Base-by-base conservation (phyloP, 37 sponge, comb jelly and placozoan genomes). In the Beroe forskalii region DNA sequence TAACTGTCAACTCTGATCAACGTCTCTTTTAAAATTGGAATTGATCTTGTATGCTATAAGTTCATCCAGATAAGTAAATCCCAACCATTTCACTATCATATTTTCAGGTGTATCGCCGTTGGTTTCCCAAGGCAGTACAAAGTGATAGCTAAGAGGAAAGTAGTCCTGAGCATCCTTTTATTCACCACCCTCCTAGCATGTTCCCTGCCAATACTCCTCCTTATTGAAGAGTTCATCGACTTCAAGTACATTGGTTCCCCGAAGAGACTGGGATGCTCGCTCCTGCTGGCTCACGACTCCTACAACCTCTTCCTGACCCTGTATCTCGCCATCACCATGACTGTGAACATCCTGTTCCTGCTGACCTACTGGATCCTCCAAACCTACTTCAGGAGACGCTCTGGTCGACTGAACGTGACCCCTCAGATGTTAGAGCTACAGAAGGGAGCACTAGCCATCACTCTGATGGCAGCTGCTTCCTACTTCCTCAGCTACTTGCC, bases 41-140 rank as follows among this genome's bases (percentile, higher is more conserved):
- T n/a, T n/a, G n/a, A n/a, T n/a, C n/a, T n/a, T n/a, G n/a, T n/a
- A n/a, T n/a, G n/a, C n/a, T n/a, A n/a, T n/a, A n/a, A n/a, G n/a
- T n/a, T n/a, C n/a, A n/a, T n/a, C n/a, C n/a, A n/a, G n/a, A n/a
- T n/a, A n/a, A n/a, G n/a, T n/a, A n/a, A n/a, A n/a, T n/a, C n/a
- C n/a, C n/a, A n/a, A n/a, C n/a, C n/a, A n/a, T n/a, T n/a, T n/a
- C n/a, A n/a, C n/a, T n/a, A n/a, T n/a, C n/a, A n/a, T n/a, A n/a
- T n/a, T n/a, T n/a, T n/a, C 66, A 64, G 66, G 66, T 64, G 66
- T 64, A 6, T 64, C 25, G 66, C 66, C 4, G 25, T 64, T 64
- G 66, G 14, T 6, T 27, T 4, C 24, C 66, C 66, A 27, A 4
- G 25, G 25, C 3, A 28, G 30, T 64, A 64, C 31, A 64, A 64